These are phyloP conservation scores for Trichosurus vulpecula DNA, from an alignment of 2,797 vertebrate species.

Conservation along the genomic window DNA sequence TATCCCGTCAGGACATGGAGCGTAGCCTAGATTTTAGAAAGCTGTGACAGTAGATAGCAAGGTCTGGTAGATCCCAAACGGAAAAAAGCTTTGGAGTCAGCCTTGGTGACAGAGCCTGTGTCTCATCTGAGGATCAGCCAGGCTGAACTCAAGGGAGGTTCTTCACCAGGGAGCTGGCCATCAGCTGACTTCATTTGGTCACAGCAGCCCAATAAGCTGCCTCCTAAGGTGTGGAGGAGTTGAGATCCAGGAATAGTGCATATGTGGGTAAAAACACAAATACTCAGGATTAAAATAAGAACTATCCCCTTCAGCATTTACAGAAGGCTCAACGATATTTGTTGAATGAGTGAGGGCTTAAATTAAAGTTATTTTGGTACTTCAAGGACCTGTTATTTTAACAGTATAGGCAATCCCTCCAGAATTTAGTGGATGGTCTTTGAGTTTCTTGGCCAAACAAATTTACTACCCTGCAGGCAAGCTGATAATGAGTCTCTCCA, in stretches of 20 bases:
- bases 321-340: background rate
- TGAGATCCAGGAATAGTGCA: background rate
- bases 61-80: background rate
- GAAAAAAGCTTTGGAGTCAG: background rate
- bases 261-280: background rate
- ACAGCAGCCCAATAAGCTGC: background rate
- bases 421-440: background rate
- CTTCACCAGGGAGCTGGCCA: background rate
- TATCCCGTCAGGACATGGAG: background rate
- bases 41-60: background rate
- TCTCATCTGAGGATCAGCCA: background rate
- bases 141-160: background rate
- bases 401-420: background rate
- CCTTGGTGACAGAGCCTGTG: background rate
- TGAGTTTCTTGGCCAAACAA: background rate
- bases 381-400: background rate
- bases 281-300: background rate
- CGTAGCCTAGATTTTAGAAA: background rate
- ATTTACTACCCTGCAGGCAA: background rate
- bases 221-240: background rate
- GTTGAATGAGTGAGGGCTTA: background rate
- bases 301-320: background rate
- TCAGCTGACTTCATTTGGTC: background rate
- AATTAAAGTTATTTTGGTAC: background rate
- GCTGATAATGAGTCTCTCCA: background rate